These are phyloP conservation scores for Petroica traversi DNA, from an alignment of 2,113 vertebrate species.

Conservation along the genomic window DNA sequence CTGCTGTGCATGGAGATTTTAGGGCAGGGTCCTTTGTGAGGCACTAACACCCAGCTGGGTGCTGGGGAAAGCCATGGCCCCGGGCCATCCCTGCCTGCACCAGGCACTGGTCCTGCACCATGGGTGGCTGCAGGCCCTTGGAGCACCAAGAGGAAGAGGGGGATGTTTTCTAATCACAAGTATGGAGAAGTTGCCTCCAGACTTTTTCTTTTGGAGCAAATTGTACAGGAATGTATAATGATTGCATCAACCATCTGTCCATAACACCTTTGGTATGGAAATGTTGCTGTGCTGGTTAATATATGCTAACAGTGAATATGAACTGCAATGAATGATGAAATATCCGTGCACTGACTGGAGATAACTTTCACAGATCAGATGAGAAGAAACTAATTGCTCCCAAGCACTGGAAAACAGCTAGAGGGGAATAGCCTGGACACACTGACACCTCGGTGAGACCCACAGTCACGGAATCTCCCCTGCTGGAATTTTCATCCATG, in stretches of 20 bases:
- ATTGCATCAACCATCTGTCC: not conserved
- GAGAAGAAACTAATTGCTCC: not conserved
- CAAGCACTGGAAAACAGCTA: not conserved
- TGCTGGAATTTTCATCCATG: rapidly evolving
- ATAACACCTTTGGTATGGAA: not conserved
- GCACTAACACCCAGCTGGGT: not conserved
- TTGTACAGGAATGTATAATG: not conserved
- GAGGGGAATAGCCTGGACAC: not conserved
- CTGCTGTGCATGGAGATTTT: rapidly evolving
- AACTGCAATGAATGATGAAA: not conserved
- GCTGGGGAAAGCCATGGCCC: not conserved
- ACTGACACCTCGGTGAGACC: rapidly evolving
- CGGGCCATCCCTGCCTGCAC: not conserved
- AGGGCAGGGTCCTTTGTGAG: not conserved
- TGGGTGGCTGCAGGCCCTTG: not conserved
- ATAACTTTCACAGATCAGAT: not conserved
- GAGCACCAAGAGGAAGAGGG: not conserved
- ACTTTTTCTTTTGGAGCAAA: not conserved
- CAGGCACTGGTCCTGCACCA: not conserved
- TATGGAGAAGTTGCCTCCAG: not conserved
- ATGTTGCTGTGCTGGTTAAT: not conserved
- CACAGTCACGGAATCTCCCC: rapidly evolving
- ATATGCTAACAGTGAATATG: not conserved
- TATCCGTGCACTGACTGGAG: not conserved
- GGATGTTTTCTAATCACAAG: not conserved